Percentiles rank a stretch among this genome's conserved stretches.
Conservation (phyloP, 2,797 vertebrate genomes). For the Smutsia temminckii region DNA sequence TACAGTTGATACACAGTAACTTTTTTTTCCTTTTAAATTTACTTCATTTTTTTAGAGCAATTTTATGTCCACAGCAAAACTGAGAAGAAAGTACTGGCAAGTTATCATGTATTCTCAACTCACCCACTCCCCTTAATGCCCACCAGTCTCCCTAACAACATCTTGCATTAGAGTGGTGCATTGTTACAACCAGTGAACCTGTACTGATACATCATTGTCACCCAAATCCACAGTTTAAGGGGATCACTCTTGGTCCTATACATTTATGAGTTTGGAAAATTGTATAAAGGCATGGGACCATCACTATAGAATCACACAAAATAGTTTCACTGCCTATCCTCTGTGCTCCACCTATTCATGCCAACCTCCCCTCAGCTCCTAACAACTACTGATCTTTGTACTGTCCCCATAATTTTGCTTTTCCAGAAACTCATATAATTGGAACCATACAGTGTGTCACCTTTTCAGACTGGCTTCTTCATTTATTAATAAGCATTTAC, state of each 20-base stretch:
- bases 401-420: not conserved
- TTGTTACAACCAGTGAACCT: not conserved
- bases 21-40: not conserved
- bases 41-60: not conserved
- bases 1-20: not conserved
- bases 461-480: not conserved
- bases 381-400: not conserved
- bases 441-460: not conserved
- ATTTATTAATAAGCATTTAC: not conserved
- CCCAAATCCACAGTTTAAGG: not conserved
- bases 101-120: not conserved
- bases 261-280: not conserved
- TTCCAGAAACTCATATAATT: not conserved
- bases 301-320: not conserved
- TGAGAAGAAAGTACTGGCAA: not conserved
- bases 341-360: not conserved
- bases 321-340: not conserved
- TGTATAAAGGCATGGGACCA: not conserved
- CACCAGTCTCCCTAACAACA: fast-evolving
- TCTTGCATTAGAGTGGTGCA: no score
- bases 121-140: not conserved
- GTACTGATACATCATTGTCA: not conserved
- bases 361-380: fast-evolving
- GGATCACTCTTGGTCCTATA: not conserved
- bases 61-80: not conserved